Evolutionary conservation across 2,113 vertebrate species (phyloP).

Genomic region (Cairina moschata): DNA sequence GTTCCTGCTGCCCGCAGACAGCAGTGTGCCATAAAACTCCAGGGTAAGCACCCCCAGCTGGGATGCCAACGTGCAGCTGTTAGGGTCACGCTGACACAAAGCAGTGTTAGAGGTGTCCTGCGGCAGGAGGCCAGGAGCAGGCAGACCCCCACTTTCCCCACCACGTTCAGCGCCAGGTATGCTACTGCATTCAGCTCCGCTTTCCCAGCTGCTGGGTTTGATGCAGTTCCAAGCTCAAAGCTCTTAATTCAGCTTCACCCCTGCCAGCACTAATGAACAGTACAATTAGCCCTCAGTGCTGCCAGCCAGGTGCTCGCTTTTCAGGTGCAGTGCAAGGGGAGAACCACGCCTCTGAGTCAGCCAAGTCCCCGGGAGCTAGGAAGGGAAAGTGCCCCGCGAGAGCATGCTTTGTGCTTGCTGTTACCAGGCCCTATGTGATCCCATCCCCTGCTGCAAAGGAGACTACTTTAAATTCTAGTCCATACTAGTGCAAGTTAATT

Average conservation of each 20-base stretch:
- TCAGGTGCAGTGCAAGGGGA: not conserved
- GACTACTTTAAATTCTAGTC: not conserved
- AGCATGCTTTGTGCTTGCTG: not conserved
- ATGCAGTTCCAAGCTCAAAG: not conserved
- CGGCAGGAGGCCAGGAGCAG: not conserved
- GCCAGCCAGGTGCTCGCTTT: not conserved
- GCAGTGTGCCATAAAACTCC: accelerated
- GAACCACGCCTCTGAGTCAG: not conserved
- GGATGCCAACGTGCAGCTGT: accelerated
- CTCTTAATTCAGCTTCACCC: not conserved
- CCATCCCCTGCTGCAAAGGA: accelerated
- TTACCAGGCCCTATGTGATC: accelerated
- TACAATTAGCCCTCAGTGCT: not conserved
- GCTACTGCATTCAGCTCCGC: accelerated
- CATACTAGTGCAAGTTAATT: not conserved
- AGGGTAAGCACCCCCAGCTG: not conserved
- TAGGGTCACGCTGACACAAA: accelerated
- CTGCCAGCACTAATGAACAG: not conserved
- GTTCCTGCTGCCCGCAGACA: not conserved
- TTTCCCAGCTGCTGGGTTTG: not conserved
- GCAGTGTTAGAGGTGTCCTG: not conserved
- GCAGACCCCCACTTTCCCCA: not conserved
- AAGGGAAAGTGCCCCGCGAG: not conserved
- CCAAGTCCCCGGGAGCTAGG: not conserved
- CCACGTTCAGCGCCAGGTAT: not conserved